Conservation (phyloP, 2,888 invertebrate species). For the Trichacis sp. region DNA sequence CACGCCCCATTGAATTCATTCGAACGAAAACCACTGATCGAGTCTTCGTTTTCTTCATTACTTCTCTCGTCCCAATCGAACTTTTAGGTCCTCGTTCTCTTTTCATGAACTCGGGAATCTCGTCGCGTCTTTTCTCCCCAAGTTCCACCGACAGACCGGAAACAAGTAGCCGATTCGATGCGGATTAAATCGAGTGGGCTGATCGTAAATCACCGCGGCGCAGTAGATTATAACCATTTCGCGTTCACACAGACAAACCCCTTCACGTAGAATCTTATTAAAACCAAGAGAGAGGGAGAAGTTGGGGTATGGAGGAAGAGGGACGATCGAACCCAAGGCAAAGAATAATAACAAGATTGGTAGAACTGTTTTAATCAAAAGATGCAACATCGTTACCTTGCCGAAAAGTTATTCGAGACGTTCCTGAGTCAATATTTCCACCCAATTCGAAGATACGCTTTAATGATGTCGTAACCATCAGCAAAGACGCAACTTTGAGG, state of each 20-base stretch:
- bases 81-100: neutral
- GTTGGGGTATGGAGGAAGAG: neutral
- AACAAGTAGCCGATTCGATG: conserved; percentile 25
- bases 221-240: conserved; percentile 26
- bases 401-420: neutral
- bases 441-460: neutral
- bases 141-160: conserved; percentile 15
- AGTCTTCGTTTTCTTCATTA: neutral
- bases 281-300: conserved; percentile 8
- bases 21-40: neutral
- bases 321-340: neutral
- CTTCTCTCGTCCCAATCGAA: neutral
- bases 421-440: neutral
- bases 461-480: neutral
- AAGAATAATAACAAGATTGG: conserved; percentile 8
- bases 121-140: neutral
- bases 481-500: neutral
- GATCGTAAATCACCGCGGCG: conserved; percentile 25
- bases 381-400: neutral
- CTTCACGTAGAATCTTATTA: conserved; percentile 22
- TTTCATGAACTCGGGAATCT: neutral
- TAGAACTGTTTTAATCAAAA: neutral
- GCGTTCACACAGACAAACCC: conserved; percentile 24
- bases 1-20: neutral
- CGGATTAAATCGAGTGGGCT: conserved; percentile 25